Percentiles rank a stretch among this genome's conserved stretches.
These are phyloP conservation scores for Anser cygnoides DNA, from an alignment of 2,113 vertebrate species.

Conservation along the genomic window DNA sequence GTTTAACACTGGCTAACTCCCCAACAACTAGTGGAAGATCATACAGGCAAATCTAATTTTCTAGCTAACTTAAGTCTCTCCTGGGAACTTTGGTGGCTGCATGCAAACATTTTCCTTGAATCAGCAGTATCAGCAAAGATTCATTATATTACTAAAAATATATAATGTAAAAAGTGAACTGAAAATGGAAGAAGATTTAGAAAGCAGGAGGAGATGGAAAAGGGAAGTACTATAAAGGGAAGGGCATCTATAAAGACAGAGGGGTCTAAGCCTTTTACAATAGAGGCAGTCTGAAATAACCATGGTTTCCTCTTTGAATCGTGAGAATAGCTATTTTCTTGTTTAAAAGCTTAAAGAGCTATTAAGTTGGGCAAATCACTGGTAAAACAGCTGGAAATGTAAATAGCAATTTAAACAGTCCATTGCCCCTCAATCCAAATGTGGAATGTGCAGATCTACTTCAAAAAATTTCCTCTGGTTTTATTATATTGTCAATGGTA, in stretches of 20 bases:
- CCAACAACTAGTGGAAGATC: conserved; percentile 24
- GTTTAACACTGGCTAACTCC: conserved; percentile 27
- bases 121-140: conserved; percentile 11
- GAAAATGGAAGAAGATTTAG: conserved; percentile 38
- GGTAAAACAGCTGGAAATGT: conserved; percentile 86
- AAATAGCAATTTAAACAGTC: conserved; percentile 84
- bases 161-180: conserved; percentile 53
- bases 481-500: conserved; percentile 76
- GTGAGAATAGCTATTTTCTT: conserved; percentile 84
- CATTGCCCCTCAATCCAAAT: conserved; percentile 73
- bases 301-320: conserved; percentile 74
- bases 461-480: conserved; percentile 70
- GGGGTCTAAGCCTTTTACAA: conserved; percentile 75
- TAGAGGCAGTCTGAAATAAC: conserved; percentile 74
- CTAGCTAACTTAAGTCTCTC: conserved; percentile 40
- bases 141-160: conserved; percentile 36
- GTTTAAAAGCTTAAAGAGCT: conserved; percentile 84
- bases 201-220: conserved; percentile 61
- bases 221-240: conserved; percentile 48
- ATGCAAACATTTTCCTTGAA: conserved; percentile 24
- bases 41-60: conserved; percentile 45
- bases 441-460: conserved; percentile 72
- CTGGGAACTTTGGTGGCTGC: conserved; percentile 36
- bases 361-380: conserved; percentile 84
- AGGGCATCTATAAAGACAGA: conserved; percentile 70